phyloP scores from a whole-genome alignment of 1,140 invertebrate species.

The Centruroides vittatus region DNA sequence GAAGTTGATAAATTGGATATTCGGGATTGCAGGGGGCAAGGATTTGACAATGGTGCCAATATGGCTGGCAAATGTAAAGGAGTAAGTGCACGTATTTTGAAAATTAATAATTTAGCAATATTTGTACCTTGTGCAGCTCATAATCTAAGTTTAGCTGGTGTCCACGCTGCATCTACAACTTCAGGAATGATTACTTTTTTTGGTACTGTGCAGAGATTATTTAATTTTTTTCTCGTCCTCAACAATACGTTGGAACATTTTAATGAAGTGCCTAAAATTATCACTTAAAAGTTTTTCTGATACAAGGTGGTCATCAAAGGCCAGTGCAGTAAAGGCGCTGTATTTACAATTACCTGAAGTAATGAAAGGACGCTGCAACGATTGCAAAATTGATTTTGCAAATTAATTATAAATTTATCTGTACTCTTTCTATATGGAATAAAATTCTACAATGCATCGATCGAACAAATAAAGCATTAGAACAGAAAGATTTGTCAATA shows the following conservation, averaged over 20 bases:
- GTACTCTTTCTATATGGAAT: too few relatives aligned
- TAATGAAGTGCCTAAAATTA: not conserved
- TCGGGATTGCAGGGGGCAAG: slow-evolving; percentile 7
- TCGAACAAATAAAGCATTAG: too few relatives aligned
- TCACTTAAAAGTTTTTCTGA: not conserved
- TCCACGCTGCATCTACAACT: not conserved
- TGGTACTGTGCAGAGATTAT: not conserved
- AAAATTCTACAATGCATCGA: too few relatives aligned
- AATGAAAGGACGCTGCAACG: too few relatives aligned
- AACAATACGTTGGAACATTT: not conserved
- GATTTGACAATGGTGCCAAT: slow-evolving; percentile 2
- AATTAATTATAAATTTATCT: too few relatives aligned
- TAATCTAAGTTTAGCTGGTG: slow-evolving; percentile 1
- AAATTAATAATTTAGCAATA: slow-evolving; percentile 3
- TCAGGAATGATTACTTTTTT: not conserved
- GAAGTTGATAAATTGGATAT: not conserved
- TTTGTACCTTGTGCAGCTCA: slow-evolving; percentile 6
- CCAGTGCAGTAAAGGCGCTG: not conserved
- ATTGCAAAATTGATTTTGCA: too few relatives aligned
- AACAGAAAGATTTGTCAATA: too few relatives aligned
- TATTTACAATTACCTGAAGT: too few relatives aligned
- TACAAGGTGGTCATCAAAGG: not conserved
- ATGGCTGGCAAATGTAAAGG: not conserved
- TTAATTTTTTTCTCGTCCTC: not conserved
- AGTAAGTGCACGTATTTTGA: not conserved